Conservation (phyloP, 1,140 invertebrate genomes). For the Drosophila sproati region DNA sequence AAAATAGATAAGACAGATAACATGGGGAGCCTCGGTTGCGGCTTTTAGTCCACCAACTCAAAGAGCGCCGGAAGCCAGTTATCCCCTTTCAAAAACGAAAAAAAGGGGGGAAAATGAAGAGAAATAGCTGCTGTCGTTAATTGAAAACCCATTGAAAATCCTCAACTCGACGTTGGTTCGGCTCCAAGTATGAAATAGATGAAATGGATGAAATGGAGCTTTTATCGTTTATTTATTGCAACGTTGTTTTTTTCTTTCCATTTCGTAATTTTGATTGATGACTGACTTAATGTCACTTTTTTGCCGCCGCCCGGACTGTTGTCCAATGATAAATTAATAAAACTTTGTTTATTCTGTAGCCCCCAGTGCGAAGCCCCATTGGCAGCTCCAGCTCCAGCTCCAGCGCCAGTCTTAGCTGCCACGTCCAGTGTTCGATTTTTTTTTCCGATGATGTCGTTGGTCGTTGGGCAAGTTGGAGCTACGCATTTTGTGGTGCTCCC, state of each 20-base stretch:
- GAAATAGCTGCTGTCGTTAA: constrained; percentile 15
- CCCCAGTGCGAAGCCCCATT: neutral
- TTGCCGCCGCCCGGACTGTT: constrained; percentile 11
- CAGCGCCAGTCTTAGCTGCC: neutral
- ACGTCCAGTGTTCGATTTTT: constrained; percentile 17
- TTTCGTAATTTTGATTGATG: constrained; percentile 84
- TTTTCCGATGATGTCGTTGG: constrained; percentile 28
- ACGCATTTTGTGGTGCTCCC: constrained; percentile 45
- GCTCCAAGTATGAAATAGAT: constrained; percentile 2
- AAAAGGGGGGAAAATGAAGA: too few relatives aligned
- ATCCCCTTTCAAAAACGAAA: neutral
- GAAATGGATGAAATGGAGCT: constrained; percentile 32
- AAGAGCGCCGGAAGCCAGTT: neutral
- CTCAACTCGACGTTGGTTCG: neutral
- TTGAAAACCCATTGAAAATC: constrained; percentile 41
- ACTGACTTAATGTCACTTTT: constrained; percentile 78
- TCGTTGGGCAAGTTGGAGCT: constrained; percentile 54
- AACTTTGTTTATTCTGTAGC: constrained; percentile 46
- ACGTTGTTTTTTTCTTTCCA: constrained; percentile 54
- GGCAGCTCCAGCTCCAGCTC: neutral
- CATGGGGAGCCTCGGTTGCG: too few relatives aligned
- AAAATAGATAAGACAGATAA: too few relatives aligned
- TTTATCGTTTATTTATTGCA: constrained; percentile 73
- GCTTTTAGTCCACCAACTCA: neutral
- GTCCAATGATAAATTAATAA: constrained; percentile 80